Percentiles rank a stretch among this genome's conserved stretches.
These are phyloP conservation scores for Dorcus parallelipipedus DNA, from an alignment of 2,888 invertebrate species.

Conservation along the genomic window DNA sequence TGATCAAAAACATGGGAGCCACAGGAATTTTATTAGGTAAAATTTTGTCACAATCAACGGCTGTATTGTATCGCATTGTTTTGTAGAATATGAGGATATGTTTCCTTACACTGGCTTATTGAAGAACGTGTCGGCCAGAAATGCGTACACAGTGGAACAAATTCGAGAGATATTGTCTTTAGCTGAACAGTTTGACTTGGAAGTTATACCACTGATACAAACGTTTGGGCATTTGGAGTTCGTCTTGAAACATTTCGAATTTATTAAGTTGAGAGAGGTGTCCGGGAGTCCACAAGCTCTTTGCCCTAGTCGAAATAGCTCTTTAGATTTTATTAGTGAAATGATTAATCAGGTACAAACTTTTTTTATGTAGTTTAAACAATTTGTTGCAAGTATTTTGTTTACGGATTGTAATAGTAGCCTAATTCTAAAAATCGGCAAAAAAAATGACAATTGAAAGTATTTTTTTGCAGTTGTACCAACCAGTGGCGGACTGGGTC, in stretches of 20 bases:
- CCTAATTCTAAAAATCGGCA: too few species aligned
- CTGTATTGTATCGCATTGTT: background rate
- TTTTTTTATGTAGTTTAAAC: too few species aligned
- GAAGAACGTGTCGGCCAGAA: slow-evolving; percentile 54
- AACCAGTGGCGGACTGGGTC: too few species aligned
- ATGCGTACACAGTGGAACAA: slow-evolving; percentile 58
- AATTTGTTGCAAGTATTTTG: too few species aligned
- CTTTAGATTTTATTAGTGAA: slow-evolving; percentile 59
- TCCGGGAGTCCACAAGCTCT: slow-evolving; percentile 66
- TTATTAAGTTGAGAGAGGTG: slow-evolving; percentile 62
- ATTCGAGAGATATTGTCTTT: slow-evolving; percentile 57
- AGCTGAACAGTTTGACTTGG: slow-evolving; percentile 57
- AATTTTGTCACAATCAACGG: slow-evolving; percentile 3
- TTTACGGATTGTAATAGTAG: too few species aligned
- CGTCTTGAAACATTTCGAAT: slow-evolving; percentile 64
- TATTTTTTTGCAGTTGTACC: too few species aligned
- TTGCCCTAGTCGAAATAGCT: slow-evolving; percentile 64
- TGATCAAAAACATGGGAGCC: slow-evolving; percentile 62
- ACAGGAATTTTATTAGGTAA: slow-evolving; percentile 60
- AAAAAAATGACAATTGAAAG: too few species aligned
- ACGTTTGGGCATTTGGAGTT: slow-evolving; percentile 77
- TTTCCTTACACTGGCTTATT: slow-evolving; percentile 68
- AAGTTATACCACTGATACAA: slow-evolving; percentile 72
- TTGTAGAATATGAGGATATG: slow-evolving; percentile 79
- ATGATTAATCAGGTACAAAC: slow-evolving; percentile 65